Conservation (phyloP, 2,888 invertebrate species). For the Caenorhabditis drosophilae region DNA sequence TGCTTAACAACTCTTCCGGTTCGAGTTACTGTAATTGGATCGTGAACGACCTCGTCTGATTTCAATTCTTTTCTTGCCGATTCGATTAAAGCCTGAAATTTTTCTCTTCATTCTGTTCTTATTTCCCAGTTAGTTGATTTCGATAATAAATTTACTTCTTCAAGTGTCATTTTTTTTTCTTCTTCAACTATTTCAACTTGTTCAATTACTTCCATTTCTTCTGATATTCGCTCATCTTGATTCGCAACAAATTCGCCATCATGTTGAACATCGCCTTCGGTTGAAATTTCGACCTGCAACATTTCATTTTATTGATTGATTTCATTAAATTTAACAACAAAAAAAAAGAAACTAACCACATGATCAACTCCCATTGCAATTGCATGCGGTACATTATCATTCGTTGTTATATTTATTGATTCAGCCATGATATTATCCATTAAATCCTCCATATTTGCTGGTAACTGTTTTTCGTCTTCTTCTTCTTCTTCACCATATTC, state of each 20-base stretch:
- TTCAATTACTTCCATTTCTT: too few species aligned
- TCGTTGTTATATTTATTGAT: slow-evolving; percentile 1
- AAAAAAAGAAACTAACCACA: not conserved
- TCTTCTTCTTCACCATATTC: not conserved
- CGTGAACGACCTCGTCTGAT: too few species aligned
- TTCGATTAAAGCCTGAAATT: not conserved
- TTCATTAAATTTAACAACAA: not conserved
- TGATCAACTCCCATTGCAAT: slow-evolving; percentile 7
- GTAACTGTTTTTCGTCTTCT: not conserved
- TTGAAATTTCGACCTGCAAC: not conserved
- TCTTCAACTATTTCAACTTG: not conserved
- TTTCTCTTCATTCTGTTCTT: not conserved
- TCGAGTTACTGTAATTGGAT: slow-evolving; percentile 15
- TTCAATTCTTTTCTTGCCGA: too few species aligned
- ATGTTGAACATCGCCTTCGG: too few species aligned
- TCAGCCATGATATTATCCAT: too few species aligned
- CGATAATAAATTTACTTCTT: not conserved
- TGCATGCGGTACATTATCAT: slow-evolving; percentile 6
- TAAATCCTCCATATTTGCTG: not conserved
- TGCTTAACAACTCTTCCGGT: slow-evolving; percentile 31
- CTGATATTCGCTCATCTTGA: too few species aligned
- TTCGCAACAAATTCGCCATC: too few species aligned
- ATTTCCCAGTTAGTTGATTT: not conserved
- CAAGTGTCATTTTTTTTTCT: not conserved
- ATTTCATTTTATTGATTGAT: not conserved